These are phyloP conservation scores for Enhydra lutris DNA, from an alignment of 2,113 vertebrate species.

Conservation along the genomic window DNA sequence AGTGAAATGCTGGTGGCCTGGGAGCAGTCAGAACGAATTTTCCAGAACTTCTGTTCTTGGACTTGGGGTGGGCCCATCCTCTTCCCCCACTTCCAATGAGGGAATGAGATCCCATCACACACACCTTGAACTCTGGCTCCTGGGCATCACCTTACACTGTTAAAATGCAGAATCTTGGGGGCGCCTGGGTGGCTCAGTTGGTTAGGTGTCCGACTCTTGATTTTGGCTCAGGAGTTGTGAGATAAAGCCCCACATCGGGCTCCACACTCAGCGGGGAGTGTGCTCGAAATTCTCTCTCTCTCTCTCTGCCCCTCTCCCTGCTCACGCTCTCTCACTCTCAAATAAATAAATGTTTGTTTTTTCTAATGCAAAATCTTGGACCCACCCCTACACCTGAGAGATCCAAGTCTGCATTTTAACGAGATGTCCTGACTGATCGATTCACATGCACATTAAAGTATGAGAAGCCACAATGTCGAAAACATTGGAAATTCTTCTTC, in stretches of 20 bases:
- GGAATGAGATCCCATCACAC: rapidly evolving
- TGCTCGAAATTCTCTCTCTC: not conserved
- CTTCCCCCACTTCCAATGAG: not conserved
- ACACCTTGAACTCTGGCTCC: not conserved
- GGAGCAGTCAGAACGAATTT: not conserved
- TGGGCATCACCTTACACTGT: rapidly evolving
- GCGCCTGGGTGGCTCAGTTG: not conserved
- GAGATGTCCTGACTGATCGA: not conserved
- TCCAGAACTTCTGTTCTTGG: not conserved
- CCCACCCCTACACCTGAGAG: not conserved
- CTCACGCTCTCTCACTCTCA: not conserved
- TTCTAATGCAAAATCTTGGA: not conserved
- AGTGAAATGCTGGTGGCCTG: not conserved
- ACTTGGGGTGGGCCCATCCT: not conserved
- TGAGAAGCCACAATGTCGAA: not conserved
- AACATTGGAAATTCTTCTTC: not conserved
- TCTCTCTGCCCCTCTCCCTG: not conserved
- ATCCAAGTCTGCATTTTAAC: not conserved
- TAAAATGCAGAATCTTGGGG: not conserved
- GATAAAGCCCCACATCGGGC: not conserved
- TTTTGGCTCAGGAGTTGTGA: not conserved
- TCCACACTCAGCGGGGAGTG: not conserved
- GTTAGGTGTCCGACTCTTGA: not conserved
- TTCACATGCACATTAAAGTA: not conserved
- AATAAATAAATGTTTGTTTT: not conserved